Evolutionary conservation across 2,113 vertebrate genomes (phyloP).

Genomic region (Psammodynastes pulverulentus): DNA sequence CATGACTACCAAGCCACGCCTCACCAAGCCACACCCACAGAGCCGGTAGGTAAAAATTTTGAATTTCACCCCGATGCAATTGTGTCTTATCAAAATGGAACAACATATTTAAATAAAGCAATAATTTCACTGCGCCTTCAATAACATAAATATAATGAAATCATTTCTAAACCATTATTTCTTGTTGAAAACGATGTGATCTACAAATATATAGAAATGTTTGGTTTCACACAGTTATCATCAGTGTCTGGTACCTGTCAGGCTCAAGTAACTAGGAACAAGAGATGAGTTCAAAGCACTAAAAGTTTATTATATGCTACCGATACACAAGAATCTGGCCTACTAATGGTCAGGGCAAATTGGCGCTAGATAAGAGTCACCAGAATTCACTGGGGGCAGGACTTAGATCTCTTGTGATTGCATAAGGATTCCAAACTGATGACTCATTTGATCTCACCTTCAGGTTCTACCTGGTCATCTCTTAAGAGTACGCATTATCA

Average conservation of each 20-base stretch:
- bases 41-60: too few species aligned
- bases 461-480: not conserved
- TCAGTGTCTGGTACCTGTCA: not conserved
- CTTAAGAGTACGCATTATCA: not conserved
- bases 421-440: not conserved
- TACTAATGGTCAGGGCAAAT: not conserved
- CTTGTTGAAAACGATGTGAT: not conserved
- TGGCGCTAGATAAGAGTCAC: not conserved
- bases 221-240: not conserved
- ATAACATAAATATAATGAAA: not conserved
- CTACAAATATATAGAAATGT: not conserved
- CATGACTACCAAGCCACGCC: too few species aligned
- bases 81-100: not conserved
- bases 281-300: not conserved
- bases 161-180: not conserved
- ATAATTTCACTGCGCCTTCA: not conserved
- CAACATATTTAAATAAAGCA: not conserved
- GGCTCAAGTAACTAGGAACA: not conserved
- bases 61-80: too few species aligned
- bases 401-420: not conserved
- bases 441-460: not conserved
- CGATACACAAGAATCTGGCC: not conserved
- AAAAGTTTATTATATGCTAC: not conserved
- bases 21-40: too few species aligned
- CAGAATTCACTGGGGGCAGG: not conserved